Conservation (phyloP, 2,113 vertebrate genomes). For the Spea bombifrons region DNA sequence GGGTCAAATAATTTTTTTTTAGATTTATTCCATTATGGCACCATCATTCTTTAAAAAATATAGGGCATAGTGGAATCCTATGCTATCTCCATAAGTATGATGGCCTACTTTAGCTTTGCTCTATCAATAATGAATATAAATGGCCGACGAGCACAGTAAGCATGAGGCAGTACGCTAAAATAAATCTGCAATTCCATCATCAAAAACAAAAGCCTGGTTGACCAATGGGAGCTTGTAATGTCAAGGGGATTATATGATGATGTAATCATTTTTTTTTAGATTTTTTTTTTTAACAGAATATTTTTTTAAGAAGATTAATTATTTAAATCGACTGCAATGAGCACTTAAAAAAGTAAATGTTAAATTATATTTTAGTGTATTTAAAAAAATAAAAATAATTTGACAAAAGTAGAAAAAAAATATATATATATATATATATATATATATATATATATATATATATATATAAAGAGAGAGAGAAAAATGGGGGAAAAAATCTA, state of each 20-base stretch:
- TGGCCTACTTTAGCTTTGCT: neutral
- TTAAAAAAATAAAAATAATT: too few relatives aligned
- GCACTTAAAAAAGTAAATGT: too few relatives aligned
- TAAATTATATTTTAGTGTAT: too few relatives aligned
- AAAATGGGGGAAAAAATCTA: neutral
- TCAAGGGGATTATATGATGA: too few relatives aligned
- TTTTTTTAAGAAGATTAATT: too few relatives aligned
- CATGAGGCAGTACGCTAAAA: neutral
- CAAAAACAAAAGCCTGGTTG: too few relatives aligned
- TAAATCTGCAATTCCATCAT: too few relatives aligned
- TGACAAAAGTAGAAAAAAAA: too few relatives aligned
- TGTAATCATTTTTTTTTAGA: too few relatives aligned
- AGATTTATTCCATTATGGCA: neutral
- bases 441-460: neutral
- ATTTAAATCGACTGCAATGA: too few relatives aligned
- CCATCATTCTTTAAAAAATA: neutral
- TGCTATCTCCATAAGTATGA: neutral
- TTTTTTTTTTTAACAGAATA: too few relatives aligned
- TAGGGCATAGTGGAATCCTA: neutral
- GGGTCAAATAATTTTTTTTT: neutral
- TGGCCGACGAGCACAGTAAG: neutral
- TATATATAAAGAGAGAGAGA: neutral
- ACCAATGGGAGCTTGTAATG: too few relatives aligned
- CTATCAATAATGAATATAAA: neutral
- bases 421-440: neutral